These are phyloP conservation scores for Xanthia icteritia DNA, from an alignment of 2,888 invertebrate genomes.

Conservation along the genomic window DNA sequence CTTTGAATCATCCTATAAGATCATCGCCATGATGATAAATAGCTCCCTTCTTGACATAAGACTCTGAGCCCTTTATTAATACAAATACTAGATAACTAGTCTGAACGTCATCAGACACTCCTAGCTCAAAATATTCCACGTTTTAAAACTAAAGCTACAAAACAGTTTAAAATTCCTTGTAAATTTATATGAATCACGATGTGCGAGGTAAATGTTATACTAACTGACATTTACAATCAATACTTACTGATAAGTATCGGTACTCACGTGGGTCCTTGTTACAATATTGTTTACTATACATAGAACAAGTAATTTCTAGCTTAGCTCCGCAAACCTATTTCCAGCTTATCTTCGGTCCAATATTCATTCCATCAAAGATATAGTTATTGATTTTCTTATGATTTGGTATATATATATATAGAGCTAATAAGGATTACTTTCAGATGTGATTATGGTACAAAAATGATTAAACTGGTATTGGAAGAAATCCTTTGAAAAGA, in stretches of 20 bases:
- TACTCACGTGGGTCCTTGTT: slow-evolving; percentile 29
- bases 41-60: neutral
- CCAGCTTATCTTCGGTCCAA: neutral
- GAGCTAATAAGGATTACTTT: neutral
- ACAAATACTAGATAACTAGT: neutral
- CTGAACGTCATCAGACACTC: slow-evolving; percentile 5
- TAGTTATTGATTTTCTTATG: no score
- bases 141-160: slow-evolving; percentile 35
- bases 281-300: slow-evolving; percentile 9
- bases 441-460: neutral
- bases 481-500: neutral
- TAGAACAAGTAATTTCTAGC: neutral
- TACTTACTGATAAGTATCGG: slow-evolving; percentile 40
- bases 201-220: slow-evolving; percentile 39
- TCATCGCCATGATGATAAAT: neutral
- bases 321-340: neutral
- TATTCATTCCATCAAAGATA: neutral
- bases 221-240: slow-evolving; percentile 57
- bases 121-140: slow-evolving; percentile 37
- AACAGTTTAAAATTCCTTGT: slow-evolving; percentile 43
- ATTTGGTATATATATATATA: rapidly evolving
- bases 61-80: neutral
- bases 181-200: slow-evolving; percentile 48
- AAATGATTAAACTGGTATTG: rapidly evolving
- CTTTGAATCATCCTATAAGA: neutral